These are phyloP conservation scores for Nomada fabriciana DNA, from an alignment of 2,888 invertebrate genomes.

Conservation along the genomic window DNA sequence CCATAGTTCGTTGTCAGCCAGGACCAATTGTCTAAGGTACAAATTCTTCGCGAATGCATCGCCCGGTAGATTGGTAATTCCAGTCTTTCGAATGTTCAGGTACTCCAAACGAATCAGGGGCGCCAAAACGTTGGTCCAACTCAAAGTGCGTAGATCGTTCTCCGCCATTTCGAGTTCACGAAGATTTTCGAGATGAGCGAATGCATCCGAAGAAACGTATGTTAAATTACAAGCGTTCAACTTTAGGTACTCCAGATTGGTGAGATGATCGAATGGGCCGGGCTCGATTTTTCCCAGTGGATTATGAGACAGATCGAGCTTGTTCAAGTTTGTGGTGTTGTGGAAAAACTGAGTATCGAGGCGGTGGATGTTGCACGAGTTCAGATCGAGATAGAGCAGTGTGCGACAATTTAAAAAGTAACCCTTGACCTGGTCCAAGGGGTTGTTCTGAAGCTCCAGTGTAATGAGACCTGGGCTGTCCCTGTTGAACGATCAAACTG, in stretches of 20 bases:
- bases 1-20: slow-evolving; percentile 88
- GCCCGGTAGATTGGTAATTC: slow-evolving; percentile 87
- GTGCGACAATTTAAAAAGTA: slow-evolving; percentile 88
- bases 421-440: slow-evolving; percentile 87
- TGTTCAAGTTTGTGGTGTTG: slow-evolving; percentile 88
- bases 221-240: slow-evolving; percentile 88
- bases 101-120: slow-evolving; percentile 87
- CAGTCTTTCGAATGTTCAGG: slow-evolving; percentile 87
- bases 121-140: slow-evolving; percentile 88
- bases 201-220: slow-evolving; percentile 86
- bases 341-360: slow-evolving; percentile 88
- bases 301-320: slow-evolving; percentile 90
- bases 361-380: slow-evolving; percentile 87
- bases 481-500: slow-evolving; percentile 82
- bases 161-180: slow-evolving; percentile 88
- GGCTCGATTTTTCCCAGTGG: slow-evolving; percentile 87
- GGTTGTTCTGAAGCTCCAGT: slow-evolving; percentile 90
- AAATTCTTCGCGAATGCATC: slow-evolving; percentile 88
- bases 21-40: slow-evolving; percentile 87
- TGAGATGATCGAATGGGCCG: slow-evolving; percentile 87
- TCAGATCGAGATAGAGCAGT: slow-evolving; percentile 89
- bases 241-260: slow-evolving; percentile 88
- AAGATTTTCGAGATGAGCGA: slow-evolving; percentile 87
- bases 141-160: slow-evolving; percentile 86
- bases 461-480: slow-evolving; percentile 89